Conservation (phyloP, 2,888 invertebrate species). For the Halocaridina rubra region DNA sequence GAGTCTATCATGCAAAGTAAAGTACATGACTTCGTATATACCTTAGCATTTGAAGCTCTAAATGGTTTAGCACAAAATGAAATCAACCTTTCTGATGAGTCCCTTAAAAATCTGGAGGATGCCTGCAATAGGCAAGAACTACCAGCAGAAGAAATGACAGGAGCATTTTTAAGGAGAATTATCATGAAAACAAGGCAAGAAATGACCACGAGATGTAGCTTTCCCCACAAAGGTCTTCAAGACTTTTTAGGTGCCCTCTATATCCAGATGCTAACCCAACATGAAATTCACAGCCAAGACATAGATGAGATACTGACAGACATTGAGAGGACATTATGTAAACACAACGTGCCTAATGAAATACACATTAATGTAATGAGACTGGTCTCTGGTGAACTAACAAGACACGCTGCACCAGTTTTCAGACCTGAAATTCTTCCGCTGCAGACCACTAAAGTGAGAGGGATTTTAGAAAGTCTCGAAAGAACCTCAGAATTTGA, state of each 20-base stretch:
- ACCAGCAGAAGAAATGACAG: conserved; percentile 24
- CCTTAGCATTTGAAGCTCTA: conserved; percentile 10
- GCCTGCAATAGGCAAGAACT: background rate
- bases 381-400: too few species aligned
- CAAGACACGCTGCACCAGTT: too few species aligned
- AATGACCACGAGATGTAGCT: background rate
- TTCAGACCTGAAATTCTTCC: too few species aligned
- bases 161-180: background rate
- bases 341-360: too few species aligned
- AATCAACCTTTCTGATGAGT: background rate
- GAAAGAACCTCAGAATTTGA: background rate
- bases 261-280: background rate
- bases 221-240: conserved; percentile 37
- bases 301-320: background rate
- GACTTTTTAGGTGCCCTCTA: conserved; percentile 24
- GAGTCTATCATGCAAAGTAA: background rate
- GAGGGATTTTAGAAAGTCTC: too few species aligned
- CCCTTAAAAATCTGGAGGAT: background rate
- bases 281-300: background rate
- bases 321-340: too few species aligned
- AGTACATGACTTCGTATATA: background rate
- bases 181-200: background rate
- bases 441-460: too few species aligned
- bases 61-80: background rate
- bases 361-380: too few species aligned